These are phyloP conservation scores for Mellilla xanthometata DNA, from an alignment of 2,888 invertebrate genomes.

Conservation along the genomic window DNA sequence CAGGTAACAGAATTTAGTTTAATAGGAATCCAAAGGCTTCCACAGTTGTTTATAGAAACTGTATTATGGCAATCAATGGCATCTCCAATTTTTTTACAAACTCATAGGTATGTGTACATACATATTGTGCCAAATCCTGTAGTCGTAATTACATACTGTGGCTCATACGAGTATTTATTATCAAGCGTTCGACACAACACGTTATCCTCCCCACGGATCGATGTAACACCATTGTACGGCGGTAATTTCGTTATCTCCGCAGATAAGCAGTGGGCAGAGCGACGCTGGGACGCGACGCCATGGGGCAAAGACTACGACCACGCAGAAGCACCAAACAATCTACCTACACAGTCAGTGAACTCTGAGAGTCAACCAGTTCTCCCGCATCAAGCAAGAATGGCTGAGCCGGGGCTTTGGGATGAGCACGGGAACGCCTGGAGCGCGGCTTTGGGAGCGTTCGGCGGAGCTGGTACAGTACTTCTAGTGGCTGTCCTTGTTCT, in stretches of 20 bases:
- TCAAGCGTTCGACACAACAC: slow-evolving; percentile 15
- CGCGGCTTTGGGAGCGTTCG: slow-evolving; percentile 62
- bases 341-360: slow-evolving; percentile 3
- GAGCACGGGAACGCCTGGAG: slow-evolving; percentile 61
- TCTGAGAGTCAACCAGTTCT: not conserved
- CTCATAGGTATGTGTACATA: too few relatives aligned
- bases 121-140: too few relatives aligned
- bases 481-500: slow-evolving; percentile 59
- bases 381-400: slow-evolving; percentile 48
- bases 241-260: slow-evolving; percentile 70
- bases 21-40: too few relatives aligned
- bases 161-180: too few relatives aligned
- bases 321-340: slow-evolving; percentile 33
- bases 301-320: slow-evolving; percentile 40
- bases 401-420: slow-evolving; percentile 31
- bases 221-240: slow-evolving; percentile 59
- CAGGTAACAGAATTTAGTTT: too few relatives aligned
- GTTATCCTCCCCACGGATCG: slow-evolving; percentile 51
- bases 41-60: too few relatives aligned
- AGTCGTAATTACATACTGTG: too few relatives aligned
- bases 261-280: slow-evolving; percentile 72
- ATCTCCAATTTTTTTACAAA: too few relatives aligned
- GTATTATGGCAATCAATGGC: too few relatives aligned
- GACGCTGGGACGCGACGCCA: slow-evolving; percentile 50
- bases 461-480: slow-evolving; percentile 66